Conservation (phyloP, 2,113 vertebrate species). For the Eretmochelys imbricata region DNA sequence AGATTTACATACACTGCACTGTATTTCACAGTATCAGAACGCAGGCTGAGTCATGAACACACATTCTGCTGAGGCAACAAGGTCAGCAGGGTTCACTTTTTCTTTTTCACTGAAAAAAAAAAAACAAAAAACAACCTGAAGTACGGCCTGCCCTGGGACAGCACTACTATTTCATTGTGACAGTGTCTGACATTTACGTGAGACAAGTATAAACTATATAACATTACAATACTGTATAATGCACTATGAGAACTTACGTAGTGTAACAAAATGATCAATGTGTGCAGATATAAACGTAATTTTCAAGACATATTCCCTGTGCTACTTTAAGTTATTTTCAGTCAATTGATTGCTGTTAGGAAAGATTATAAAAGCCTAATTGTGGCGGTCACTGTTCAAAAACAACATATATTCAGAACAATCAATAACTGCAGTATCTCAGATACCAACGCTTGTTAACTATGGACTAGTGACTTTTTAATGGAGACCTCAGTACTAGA, state of each 20-base stretch:
- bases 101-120: neutral
- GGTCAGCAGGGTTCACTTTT: neutral
- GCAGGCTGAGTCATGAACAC: neutral
- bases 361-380: neutral
- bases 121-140: neutral
- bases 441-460: neutral
- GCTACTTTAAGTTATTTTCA: neutral
- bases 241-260: neutral
- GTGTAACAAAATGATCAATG: neutral
- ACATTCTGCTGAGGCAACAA: slow-evolving; percentile 7
- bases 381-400: neutral
- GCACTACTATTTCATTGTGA: slow-evolving; percentile 1
- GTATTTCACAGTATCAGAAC: neutral
- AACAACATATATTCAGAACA: neutral
- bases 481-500: neutral
- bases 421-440: neutral
- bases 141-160: neutral
- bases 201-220: neutral
- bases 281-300: neutral
- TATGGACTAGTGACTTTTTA: neutral
- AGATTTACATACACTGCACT: neutral
- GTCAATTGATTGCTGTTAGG: neutral
- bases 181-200: slow-evolving; percentile 9
- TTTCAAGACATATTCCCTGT: neutral
- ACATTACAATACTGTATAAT: neutral